These are phyloP conservation scores for Pentalonia nigronervosa DNA, from an alignment of 1,140 invertebrate species.

Conservation along the genomic window DNA sequence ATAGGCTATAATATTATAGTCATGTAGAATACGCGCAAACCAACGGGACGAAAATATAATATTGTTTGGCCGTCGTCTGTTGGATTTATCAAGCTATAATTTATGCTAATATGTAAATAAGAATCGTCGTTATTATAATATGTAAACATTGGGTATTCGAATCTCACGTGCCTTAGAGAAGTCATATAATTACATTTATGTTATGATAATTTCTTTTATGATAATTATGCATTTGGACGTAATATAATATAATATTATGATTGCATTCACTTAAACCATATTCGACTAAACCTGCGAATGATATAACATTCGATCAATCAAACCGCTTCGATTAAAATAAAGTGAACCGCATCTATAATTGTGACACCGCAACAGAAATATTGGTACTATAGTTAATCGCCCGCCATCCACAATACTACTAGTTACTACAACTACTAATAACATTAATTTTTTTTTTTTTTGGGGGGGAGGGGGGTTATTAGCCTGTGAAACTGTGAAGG, in stretches of 20 bases:
- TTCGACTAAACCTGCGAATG: neutral
- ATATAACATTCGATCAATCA: neutral
- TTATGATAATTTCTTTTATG: too few relatives aligned
- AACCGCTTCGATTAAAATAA: neutral
- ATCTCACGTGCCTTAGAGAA: neutral
- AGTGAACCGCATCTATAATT: neutral
- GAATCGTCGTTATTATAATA: neutral
- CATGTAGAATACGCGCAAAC: neutral
- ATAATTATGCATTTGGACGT: neutral
- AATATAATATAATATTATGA: neutral
- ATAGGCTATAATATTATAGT: neutral
- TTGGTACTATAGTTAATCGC: neutral
- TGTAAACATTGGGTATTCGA: neutral
- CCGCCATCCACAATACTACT: neutral
- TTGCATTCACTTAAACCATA: neutral
- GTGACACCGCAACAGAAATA: neutral
- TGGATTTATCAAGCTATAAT: neutral
- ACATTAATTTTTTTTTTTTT: too few relatives aligned
- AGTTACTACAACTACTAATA: too few relatives aligned
- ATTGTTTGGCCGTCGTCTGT: constrained; percentile 21
- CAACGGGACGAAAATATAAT: constrained; percentile 27
- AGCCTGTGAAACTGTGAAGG: too few relatives aligned
- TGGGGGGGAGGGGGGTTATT: too few relatives aligned
- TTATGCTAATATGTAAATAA: neutral
- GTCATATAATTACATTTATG: neutral